phyloP scores from a whole-genome alignment of 2,888 invertebrate genomes.

The Eristalis tenax region DNA sequence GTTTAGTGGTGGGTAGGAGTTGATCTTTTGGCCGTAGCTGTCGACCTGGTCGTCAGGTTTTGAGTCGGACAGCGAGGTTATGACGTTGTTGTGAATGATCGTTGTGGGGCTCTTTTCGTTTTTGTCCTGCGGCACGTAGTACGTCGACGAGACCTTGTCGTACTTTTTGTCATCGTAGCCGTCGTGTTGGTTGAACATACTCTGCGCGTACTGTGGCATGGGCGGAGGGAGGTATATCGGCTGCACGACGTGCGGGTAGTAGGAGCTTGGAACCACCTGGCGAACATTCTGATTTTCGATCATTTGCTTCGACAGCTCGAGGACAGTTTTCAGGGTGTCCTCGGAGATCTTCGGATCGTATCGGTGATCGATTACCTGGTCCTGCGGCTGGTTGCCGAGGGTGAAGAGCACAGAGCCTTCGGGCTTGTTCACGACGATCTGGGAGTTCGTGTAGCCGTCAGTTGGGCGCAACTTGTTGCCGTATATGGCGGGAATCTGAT shows the following conservation, averaged over 20 bases:
- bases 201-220: constrained; percentile 54
- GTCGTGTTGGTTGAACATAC: constrained; percentile 56
- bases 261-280: constrained; percentile 76
- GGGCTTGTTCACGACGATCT: constrained; percentile 80
- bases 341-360: constrained; percentile 79
- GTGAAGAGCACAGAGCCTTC: constrained; percentile 80
- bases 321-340: constrained; percentile 80
- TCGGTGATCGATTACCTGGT: constrained; percentile 68
- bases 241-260: constrained; percentile 77
- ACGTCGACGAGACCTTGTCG: constrained; percentile 59
- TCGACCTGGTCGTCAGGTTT: constrained; percentile 77
- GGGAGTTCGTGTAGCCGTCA: constrained; percentile 78
- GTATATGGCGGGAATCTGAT: constrained; percentile 73
- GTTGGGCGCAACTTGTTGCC: constrained; percentile 44
- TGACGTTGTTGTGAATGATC: constrained; percentile 80
- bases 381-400: constrained; percentile 73
- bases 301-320: constrained; percentile 81
- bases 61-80: constrained; percentile 74
- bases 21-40: constrained; percentile 78
- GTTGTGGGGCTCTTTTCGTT: constrained; percentile 76
- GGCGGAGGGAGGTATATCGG: constrained; percentile 77
- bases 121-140: constrained; percentile 61
- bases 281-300: constrained; percentile 79
- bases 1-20: constrained; percentile 74
- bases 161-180: constrained; percentile 67